phyloP scores from a whole-genome alignment of 64 coral and sea anemone genomes.

The Astreopora myriophthalma region DNA sequence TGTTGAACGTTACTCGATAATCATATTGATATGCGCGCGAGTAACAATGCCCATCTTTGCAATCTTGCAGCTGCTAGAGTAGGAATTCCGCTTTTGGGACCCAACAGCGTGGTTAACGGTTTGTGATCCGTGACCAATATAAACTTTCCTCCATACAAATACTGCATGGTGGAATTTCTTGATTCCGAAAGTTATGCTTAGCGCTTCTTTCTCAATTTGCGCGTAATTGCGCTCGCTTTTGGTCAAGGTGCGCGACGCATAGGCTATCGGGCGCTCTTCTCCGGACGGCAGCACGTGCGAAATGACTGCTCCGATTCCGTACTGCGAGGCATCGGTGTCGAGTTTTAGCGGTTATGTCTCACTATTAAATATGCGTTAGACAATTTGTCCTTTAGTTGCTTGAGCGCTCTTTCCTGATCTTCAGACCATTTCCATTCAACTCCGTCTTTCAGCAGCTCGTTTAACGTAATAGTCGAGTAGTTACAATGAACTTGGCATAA shows the following conservation, averaged over 20 bases:
- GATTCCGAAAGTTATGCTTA: background rate
- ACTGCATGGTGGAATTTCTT: background rate
- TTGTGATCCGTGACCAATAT: background rate
- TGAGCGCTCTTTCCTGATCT: background rate
- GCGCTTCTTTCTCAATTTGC: slow-evolving; percentile 16
- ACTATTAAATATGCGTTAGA: background rate
- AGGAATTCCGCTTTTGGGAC: background rate
- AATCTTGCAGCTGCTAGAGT: background rate
- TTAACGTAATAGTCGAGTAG: background rate
- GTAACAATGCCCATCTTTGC: background rate
- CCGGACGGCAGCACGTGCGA: background rate
- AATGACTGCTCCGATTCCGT: slow-evolving; percentile 28
- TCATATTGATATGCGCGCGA: background rate
- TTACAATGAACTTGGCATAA: slow-evolving; percentile 33
- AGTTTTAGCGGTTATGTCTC: background rate
- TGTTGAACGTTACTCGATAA: background rate
- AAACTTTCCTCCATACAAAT: background rate
- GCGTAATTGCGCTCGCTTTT: slow-evolving; percentile 17
- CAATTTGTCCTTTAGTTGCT: background rate
- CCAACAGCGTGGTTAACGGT: background rate
- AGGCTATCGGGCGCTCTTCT: slow-evolving; percentile 21
- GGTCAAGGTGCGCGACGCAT: background rate
- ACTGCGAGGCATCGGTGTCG: background rate
- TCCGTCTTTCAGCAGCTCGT: background rate
- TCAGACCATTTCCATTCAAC: background rate